phyloP scores from a whole-genome alignment of 2,113 vertebrate genomes.

The Anhinga anhinga region DNA sequence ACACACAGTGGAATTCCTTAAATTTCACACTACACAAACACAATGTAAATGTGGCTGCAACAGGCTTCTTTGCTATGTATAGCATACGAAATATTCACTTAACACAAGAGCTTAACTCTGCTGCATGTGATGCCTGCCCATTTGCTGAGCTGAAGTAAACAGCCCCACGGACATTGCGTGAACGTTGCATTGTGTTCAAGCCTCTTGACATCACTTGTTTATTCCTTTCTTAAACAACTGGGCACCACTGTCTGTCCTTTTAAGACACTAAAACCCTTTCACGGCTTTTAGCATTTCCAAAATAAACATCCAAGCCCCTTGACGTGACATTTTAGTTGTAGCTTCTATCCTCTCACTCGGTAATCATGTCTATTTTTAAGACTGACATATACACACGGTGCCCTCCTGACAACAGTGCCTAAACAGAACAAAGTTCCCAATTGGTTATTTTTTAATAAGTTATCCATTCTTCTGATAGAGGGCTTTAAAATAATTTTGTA shows the following conservation, averaged over 20 bases:
- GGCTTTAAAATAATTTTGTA: background rate
- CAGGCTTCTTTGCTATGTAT: background rate
- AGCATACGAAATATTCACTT: background rate
- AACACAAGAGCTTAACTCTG: background rate
- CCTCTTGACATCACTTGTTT: background rate
- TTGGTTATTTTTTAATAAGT: background rate
- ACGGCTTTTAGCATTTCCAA: background rate
- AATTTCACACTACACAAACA: background rate
- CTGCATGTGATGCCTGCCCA: background rate
- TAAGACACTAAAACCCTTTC: background rate
- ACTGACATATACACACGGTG: background rate
- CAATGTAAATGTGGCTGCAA: background rate
- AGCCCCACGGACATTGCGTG: accelerated
- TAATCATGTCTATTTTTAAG: background rate
- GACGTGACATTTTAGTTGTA: background rate
- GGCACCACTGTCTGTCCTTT: background rate
- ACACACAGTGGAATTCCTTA: background rate
- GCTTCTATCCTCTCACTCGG: background rate
- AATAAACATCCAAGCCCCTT: background rate
- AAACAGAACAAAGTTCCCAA: background rate
- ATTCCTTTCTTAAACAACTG: background rate
- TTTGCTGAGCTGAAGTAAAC: background rate
- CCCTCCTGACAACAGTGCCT: background rate
- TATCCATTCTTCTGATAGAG: background rate
- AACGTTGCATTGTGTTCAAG: background rate